A percentile compares a stretch with the other conserved stretches of the same genome.
Conservation (phyloP, 2,113 vertebrate genomes). For the Monopterus albus region DNA sequence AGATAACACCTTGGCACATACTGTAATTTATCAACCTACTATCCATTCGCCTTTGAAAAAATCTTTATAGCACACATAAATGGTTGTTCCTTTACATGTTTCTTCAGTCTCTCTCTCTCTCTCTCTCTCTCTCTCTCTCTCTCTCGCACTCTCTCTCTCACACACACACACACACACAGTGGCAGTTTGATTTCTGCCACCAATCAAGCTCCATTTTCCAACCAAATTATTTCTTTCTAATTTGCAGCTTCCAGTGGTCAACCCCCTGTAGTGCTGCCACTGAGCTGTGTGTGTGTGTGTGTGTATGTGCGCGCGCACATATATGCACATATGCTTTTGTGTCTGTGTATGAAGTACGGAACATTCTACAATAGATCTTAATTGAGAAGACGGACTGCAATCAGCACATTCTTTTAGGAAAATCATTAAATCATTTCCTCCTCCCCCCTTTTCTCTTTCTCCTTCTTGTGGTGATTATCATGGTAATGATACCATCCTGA, state of each 20-base stretch:
- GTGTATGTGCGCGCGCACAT: not conserved
- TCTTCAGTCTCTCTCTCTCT: not conserved
- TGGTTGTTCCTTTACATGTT: not conserved
- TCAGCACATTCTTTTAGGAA: constrained; percentile 78
- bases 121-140: no score
- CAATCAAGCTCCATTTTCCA: constrained; percentile 82
- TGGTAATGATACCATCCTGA: constrained; percentile 73
- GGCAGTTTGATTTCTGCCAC: constrained; percentile 67
- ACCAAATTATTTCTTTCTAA: constrained; percentile 83
- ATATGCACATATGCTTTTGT: constrained; percentile 23
- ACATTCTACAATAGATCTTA: constrained; percentile 79
- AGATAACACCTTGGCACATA: constrained; percentile 10
- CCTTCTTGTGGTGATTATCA: constrained; percentile 70
- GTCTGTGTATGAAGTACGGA: constrained; percentile 48
- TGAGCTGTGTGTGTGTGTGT: constrained; percentile 48
- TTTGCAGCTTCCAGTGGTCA: constrained; percentile 77
- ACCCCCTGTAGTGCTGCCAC: constrained; percentile 73
- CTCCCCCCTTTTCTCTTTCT: constrained; percentile 61
- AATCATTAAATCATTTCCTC: constrained; percentile 77
- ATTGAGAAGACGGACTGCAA: constrained; percentile 82
- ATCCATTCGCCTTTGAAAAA: constrained; percentile 28
- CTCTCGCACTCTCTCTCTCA: not conserved
- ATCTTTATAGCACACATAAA: constrained; percentile 26
- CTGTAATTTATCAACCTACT: constrained; percentile 7
- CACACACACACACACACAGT: not conserved